These are phyloP conservation scores for Drosophila cardini DNA, from an alignment of 1,140 invertebrate species.

Conservation along the genomic window DNA sequence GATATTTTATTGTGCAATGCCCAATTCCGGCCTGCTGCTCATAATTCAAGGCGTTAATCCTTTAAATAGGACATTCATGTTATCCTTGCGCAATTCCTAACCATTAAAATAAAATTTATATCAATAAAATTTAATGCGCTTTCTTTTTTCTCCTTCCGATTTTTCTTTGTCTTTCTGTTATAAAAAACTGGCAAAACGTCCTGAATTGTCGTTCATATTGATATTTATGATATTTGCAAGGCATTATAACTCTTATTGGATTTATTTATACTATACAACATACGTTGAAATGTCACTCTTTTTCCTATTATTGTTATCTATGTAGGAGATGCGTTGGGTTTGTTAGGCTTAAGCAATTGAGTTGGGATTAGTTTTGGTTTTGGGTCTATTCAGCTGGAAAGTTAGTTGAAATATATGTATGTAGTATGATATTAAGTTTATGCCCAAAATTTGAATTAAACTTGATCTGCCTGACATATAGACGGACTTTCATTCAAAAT, in stretches of 20 bases:
- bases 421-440: not conserved
- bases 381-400: not conserved
- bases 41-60: constrained; percentile 80
- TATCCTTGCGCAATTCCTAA: constrained; percentile 68
- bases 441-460: no score
- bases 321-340: constrained; percentile 11
- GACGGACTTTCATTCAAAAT: no score
- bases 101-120: constrained; percentile 84
- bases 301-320: constrained; percentile 50
- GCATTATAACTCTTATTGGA: constrained; percentile 76
- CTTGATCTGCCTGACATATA: no score
- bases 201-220: constrained; percentile 69
- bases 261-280: constrained; percentile 56
- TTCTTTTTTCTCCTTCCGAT: no score
- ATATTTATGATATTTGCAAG: constrained; percentile 82
- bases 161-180: not conserved
- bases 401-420: not conserved
- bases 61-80: constrained; percentile 84
- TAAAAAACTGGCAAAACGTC: constrained; percentile 34
- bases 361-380: constrained; percentile 13
- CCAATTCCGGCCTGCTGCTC: constrained; percentile 47
- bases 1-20: constrained; percentile 75
- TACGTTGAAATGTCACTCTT: constrained; percentile 25
- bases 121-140: constrained; percentile 70
- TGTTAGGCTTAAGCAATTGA: constrained; percentile 9